Evolutionary conservation across 2,113 vertebrate species (phyloP), one percentile per base, ranked within the genome.

Genomic region (Scomber japonicus): DNA sequence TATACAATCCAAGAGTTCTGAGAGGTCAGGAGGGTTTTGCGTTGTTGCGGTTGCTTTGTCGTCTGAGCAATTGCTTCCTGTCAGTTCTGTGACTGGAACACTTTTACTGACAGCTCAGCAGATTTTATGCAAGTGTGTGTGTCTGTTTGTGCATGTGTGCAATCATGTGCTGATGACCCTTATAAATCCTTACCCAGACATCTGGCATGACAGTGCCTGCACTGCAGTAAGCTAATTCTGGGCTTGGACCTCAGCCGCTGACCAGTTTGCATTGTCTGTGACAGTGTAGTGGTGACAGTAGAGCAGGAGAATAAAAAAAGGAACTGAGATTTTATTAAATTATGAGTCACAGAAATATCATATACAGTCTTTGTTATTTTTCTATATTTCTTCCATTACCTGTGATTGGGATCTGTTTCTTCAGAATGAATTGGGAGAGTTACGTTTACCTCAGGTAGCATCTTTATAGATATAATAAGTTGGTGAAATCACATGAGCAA

Each of bases 81-180:
- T 85, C 50, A 80, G 44, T 75, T 82, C 63, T 79, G 44, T 49
- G 75, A 84, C 75, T 74, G 35, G 45, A 86, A 78, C 77, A 79
- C 59, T 81, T 82, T 86, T 49, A 59, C 55, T 68, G 84, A 35
- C 24, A 27, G 54, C 74, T 91, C 87, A 92, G 90, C 90, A 91
- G 79, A 79, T 85, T 76, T 80, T 59, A 50, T 70, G 60, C n/a
- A 44, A 66, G 50, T 63, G 7, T 55, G 21, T 51, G 46, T 27
- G 16, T 45, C 10, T 67, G 11, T 69, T 11, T 84, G 72, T 46
- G 44, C 21, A 13, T 71, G 44, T 3, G 0, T 70, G 66, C 6
- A 2, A 21, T 70, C 24, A 21, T 71, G 76, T 56, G 40, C 13
- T 27, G 61, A 69, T 79, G 75, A 75, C 81, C 14, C 71, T 69